A percentile compares a stretch with the other conserved stretches of the same genome.
Conservation (phyloP, 1,140 invertebrate genomes). For the Listronotus bonariensis region DNA sequence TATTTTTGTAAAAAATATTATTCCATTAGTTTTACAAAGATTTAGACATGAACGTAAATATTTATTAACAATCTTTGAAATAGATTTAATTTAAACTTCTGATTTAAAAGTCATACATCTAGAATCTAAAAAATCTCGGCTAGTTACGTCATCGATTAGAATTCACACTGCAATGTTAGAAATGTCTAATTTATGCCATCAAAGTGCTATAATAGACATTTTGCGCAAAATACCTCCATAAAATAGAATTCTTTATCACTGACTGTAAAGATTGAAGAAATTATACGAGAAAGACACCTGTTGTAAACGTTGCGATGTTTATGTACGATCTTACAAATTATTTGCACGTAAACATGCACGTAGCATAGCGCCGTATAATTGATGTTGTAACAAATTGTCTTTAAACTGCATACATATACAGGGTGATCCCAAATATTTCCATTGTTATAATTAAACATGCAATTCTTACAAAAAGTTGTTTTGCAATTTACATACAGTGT, state of each 20-base stretch:
- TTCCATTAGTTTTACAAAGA: too few relatives aligned
- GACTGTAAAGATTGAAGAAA: slow-evolving; percentile 1
- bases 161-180: not conserved
- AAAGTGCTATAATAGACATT: slow-evolving; percentile 19
- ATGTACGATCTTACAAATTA: slow-evolving; percentile 33
- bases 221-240: slow-evolving; percentile 11
- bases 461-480: too few relatives aligned
- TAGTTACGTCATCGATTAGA: not conserved
- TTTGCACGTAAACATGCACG: slow-evolving; percentile 37
- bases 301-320: slow-evolving; percentile 27
- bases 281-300: slow-evolving; percentile 25
- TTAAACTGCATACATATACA: slow-evolving; percentile 2
- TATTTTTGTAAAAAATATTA: too few relatives aligned
- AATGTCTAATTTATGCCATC: slow-evolving; percentile 4
- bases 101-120: not conserved
- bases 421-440: not conserved
- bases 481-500: too few relatives aligned
- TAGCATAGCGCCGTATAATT: slow-evolving; percentile 17
- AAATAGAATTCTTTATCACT: slow-evolving; percentile 10
- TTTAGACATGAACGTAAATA: too few relatives aligned
- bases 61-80: too few relatives aligned
- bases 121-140: too few relatives aligned
- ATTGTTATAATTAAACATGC: too few relatives aligned
- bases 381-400: slow-evolving; percentile 25
- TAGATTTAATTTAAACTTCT: too few relatives aligned